Evolutionary conservation across 2,888 invertebrate species (phyloP), one percentile per base, ranked within the genome.

Genomic region (Philhelius pedissequus): DNA sequence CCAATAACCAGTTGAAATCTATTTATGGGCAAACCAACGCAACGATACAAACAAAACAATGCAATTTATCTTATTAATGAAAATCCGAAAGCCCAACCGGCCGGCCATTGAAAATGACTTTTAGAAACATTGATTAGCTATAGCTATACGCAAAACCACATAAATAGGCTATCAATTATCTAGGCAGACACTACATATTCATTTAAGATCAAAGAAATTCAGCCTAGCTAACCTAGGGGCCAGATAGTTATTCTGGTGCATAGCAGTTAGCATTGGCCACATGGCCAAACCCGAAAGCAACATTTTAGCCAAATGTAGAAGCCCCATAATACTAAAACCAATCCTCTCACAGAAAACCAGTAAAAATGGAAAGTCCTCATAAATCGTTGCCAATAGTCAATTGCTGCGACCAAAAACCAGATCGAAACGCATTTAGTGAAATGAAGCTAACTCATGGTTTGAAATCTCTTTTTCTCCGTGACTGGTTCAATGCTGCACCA

Each of bases 361-460:
- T 80, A 76, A 84, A 84, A 84, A 80, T 75, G 80, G 84, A 84
- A 84, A 84, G 84, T 84, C 75, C 84, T 84, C 75, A 84, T 84
- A 84, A 84, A 80, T 80, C 66, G 80, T 68, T 54, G 75, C 71
- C 75, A 75, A 84, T 40, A 52, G 83, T 56, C 75, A 56, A 77
- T 71, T 71, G 60, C 66, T 35, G 64, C 48, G n/a, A 20, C 50
- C 45, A 69, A 40, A 70, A 79, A 83, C 83, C 83, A 83, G 83
- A 83, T 78, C 73, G 30, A 30, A 58, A 71, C 56, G 68, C 77
- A 71, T 35, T 6, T 27, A 71, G 70, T 66, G 66, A 64, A 79
- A 66, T 70, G 75, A 69, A 62, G 50, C 52, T 43, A 50, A 60
- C 56, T 73, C 56, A 62, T 38, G 35, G 18, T 43, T 3, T 43